phyloP scores from a whole-genome alignment of 2,797 vertebrate species.

The Chelon auratus region DNA sequence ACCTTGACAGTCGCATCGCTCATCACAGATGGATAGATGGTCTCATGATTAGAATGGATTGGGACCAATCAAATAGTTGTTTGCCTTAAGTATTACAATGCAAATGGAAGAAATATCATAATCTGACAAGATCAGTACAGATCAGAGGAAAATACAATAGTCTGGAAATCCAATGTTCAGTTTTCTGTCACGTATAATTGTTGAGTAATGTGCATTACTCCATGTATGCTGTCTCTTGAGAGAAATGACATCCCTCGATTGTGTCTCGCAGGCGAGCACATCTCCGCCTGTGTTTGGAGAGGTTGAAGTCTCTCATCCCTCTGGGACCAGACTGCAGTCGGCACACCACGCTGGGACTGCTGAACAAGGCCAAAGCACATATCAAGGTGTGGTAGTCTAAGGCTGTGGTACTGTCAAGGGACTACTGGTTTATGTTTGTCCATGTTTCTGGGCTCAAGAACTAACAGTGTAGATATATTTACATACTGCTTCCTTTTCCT shows the following conservation, averaged over 20 bases:
- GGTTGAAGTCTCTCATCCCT: slow-evolving; percentile 97
- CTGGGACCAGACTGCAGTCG: slow-evolving; percentile 96
- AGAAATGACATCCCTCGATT: slow-evolving; percentile 16
- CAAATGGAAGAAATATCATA: slow-evolving; percentile 25
- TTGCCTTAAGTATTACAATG: slow-evolving; percentile 11
- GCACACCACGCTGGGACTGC: slow-evolving; percentile 98
- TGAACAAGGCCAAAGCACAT: slow-evolving; percentile 99
- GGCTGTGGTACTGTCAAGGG: background rate
- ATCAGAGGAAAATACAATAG: slow-evolving; percentile 12
- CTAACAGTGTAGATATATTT: slow-evolving; percentile 11
- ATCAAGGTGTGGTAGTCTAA: slow-evolving; percentile 90
- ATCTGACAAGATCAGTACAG: slow-evolving; percentile 23
- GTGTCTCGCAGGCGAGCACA: slow-evolving; percentile 91
- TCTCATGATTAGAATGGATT: slow-evolving; percentile 23
- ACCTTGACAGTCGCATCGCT: slow-evolving; percentile 23
- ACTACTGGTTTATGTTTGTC: slow-evolving; percentile 4
- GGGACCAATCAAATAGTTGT: slow-evolving; percentile 7
- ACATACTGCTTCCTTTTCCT: background rate
- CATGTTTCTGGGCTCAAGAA: background rate
- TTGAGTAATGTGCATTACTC: slow-evolving; percentile 16
- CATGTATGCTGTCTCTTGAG: slow-evolving; percentile 18
- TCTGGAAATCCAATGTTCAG: slow-evolving; percentile 10
- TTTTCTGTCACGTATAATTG: slow-evolving; percentile 22
- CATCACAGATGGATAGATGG: slow-evolving; percentile 13
- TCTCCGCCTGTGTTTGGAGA: slow-evolving; percentile 97